phyloP scores from a whole-genome alignment of 2,113 vertebrate genomes.

The Himantopus leucocephalus region DNA sequence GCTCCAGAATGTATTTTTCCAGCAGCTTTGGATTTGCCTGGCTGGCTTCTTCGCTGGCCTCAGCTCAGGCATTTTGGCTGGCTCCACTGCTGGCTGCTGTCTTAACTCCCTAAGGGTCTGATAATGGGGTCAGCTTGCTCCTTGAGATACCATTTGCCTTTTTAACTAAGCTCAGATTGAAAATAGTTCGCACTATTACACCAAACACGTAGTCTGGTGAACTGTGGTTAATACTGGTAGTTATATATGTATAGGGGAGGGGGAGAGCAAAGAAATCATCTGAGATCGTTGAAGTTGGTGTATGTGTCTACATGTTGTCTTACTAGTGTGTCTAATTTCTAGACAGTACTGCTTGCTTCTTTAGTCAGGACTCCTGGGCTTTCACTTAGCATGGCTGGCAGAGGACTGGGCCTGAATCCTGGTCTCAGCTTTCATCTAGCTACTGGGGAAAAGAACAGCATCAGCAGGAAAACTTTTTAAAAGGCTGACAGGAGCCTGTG shows the following conservation, averaged over 20 bases:
- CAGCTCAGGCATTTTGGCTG: constrained; percentile 62
- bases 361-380: neutral
- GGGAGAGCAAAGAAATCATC: neutral
- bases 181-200: neutral
- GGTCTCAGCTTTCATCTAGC: neutral
- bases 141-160: constrained; percentile 23
- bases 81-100: constrained; percentile 50
- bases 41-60: constrained; percentile 64
- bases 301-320: neutral
- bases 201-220: neutral
- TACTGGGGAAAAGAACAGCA: neutral
- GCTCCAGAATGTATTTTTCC: constrained; percentile 60
- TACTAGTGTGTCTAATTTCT: neutral
- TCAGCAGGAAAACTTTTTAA: neutral
- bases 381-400: neutral
- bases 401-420: neutral
- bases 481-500: neutral
- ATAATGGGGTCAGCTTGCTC: constrained; percentile 51
- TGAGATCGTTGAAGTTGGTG: neutral
- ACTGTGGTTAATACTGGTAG: neutral
- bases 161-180: neutral
- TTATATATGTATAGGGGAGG: neutral
- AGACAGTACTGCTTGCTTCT: neutral
- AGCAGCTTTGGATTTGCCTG: constrained; percentile 53
- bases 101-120: constrained; percentile 50